Base-by-base conservation (phyloP, 2,113 vertebrate species). In the Crypturellus undulatus region DNA sequence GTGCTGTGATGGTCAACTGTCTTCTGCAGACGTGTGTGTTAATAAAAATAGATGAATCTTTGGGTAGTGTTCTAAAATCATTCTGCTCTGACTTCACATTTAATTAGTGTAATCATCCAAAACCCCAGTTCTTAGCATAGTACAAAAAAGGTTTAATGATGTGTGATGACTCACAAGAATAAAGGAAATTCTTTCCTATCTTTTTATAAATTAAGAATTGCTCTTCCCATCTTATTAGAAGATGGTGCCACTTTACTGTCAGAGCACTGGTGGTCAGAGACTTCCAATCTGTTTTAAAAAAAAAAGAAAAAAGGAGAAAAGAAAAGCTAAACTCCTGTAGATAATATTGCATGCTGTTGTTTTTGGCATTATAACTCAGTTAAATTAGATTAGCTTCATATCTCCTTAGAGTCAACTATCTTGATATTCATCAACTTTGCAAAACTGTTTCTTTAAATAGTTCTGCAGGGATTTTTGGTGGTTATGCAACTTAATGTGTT, bases 201-300 rank as follows among this genome's bases (percentile, higher is more conserved):
- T 79, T 68, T 64, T 54, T 82, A 34, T 80, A 89, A 96, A 96
- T 92, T 70, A 95, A 95, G 75, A 71, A 87, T 90, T 87, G 54
- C 77, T 68, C 72, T 92, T 97, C 84, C 88, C 93, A 83, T 93
- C 64, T 92, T 86, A 72, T 85, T 91, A 78, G 80, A 96, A 94
- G 85, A 62, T 20, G 60, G 52, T 24, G 14, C 38, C 59, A 76
- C 64, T 63, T 87, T 45, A n/a, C 73, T 54, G 75, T 89, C 47
- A 84, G 87, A 79, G 76, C 52, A 76, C 42, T 68, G 52, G 43
- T 58, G 75, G 63, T 32, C 58, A 68, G 71, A 93, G 42, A 54
- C 30, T 13, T 86, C 30, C 69, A 79, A 36, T 62, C 72, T 38
- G 36, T 13, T 14, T 25, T 7, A 80, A 51, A 42, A 47, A 21